Conservation (phyloP, 2,113 vertebrate genomes). For the Zingel zingel region DNA sequence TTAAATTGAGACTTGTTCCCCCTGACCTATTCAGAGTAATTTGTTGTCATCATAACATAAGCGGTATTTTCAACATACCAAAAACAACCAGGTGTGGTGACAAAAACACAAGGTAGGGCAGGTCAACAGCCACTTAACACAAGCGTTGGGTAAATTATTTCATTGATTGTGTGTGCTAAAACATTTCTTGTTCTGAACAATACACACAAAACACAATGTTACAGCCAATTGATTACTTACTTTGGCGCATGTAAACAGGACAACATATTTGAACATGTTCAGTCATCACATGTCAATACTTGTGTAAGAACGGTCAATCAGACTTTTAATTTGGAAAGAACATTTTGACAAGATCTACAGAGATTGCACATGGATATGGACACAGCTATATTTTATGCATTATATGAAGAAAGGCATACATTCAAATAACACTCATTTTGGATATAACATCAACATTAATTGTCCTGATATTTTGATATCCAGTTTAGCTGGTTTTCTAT, state of each 20-base stretch:
- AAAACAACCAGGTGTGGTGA: slow-evolving; percentile 3
- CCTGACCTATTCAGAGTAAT: background rate
- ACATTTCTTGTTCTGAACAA: background rate
- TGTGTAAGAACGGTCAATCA: background rate
- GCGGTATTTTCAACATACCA: background rate
- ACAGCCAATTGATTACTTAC: background rate
- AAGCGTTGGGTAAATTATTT: background rate
- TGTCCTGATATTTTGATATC: too few species aligned
- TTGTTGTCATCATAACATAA: background rate
- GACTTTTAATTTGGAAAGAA: background rate
- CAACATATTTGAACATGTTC: background rate
- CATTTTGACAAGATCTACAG: background rate
- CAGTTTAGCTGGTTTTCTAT: background rate
- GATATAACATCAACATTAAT: background rate
- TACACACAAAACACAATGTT: background rate
- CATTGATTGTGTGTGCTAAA: background rate
- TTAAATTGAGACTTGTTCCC: background rate
- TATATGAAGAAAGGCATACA: background rate
- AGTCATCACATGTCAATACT: background rate
- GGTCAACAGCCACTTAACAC: background rate
- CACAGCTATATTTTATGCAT: background rate
- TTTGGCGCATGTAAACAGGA: background rate
- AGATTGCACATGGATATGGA: background rate
- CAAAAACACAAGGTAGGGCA: background rate
- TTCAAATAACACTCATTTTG: background rate